These are phyloP conservation scores for Ardeotis arabs DNA, from an alignment of 2,113 vertebrate species.

Conservation along the genomic window DNA sequence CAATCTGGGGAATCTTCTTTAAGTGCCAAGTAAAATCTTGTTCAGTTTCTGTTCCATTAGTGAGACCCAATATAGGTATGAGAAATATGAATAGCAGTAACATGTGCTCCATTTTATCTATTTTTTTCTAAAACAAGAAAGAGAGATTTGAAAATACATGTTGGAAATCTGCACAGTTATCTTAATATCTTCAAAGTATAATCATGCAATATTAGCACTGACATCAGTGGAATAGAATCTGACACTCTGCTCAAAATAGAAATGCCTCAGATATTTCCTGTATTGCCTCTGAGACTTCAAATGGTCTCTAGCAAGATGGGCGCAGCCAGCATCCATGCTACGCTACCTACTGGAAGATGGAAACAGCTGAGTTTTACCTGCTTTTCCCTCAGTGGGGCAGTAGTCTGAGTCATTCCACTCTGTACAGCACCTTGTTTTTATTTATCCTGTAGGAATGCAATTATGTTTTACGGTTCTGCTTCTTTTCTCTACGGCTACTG, in stretches of 20 bases:
- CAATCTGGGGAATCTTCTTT: conserved; percentile 85
- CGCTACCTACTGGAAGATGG: not conserved
- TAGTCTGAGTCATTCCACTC: not conserved
- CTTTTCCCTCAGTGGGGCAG: not conserved
- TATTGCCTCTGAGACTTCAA: not conserved
- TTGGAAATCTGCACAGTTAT: not conserved
- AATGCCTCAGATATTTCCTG: not conserved
- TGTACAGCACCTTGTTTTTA: not conserved
- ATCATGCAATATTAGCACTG: not conserved
- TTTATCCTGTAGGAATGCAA: not conserved
- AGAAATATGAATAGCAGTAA: conserved; percentile 80
- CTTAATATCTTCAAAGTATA: not conserved
- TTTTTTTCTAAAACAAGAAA: conserved; percentile 72
- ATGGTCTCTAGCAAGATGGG: not conserved
- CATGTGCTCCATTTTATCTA: conserved; percentile 82
- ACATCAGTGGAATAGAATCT: not conserved
- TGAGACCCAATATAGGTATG: conserved; percentile 70
- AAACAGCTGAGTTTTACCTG: not conserved
- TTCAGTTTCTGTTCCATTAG: conserved; percentile 65
- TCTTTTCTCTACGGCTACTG: not conserved
- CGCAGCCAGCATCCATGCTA: not conserved
- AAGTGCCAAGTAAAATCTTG: conserved; percentile 89
- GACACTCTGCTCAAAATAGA: not conserved
- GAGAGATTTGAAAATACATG: conserved; percentile 15
- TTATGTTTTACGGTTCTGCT: fast-evolving